A percentile compares a stretch with the other conserved stretches of the same genome.
Conservation (phyloP, 2,113 vertebrate species). For the Poecilia latipinna region DNA sequence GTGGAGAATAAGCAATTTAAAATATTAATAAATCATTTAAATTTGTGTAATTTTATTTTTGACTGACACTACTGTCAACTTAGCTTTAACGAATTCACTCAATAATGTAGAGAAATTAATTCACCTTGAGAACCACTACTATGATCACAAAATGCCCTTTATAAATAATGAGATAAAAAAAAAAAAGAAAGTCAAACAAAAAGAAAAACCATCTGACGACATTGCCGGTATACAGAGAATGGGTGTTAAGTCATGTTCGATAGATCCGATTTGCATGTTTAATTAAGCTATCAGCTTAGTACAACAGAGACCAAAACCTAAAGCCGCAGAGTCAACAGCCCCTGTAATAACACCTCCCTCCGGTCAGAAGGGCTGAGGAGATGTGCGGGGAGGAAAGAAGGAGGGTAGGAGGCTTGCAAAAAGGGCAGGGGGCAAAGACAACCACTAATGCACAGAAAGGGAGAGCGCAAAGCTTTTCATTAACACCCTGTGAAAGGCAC, state of each 20-base stretch:
- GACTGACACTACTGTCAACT: background rate
- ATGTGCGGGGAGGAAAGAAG: slow-evolving; percentile 54
- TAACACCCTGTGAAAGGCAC: slow-evolving; percentile 91
- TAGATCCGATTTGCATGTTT: slow-evolving; percentile 84
- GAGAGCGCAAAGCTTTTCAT: slow-evolving; percentile 91
- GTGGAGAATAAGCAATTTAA: too few species aligned
- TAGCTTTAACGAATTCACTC: slow-evolving; percentile 43
- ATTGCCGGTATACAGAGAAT: slow-evolving; percentile 68
- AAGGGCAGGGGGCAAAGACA: slow-evolving; percentile 73
- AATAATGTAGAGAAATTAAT: slow-evolving; percentile 53
- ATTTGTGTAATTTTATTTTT: background rate
- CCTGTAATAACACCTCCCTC: slow-evolving; percentile 84
- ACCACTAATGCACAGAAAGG: slow-evolving; percentile 83
- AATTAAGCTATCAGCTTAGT: slow-evolving; percentile 84
- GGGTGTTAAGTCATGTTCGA: slow-evolving; percentile 77
- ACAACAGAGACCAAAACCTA: slow-evolving; percentile 79
- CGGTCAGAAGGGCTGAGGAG: slow-evolving; percentile 69
- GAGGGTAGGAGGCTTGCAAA: slow-evolving; percentile 56
- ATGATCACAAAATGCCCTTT: slow-evolving; percentile 50
- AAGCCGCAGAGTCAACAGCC: slow-evolving; percentile 89
- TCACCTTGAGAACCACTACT: slow-evolving; percentile 42
- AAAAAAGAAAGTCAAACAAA: slow-evolving; percentile 45
- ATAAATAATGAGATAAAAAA: slow-evolving; percentile 52
- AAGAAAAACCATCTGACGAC: slow-evolving; percentile 68
- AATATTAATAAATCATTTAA: background rate